Evolutionary conservation across 1,140 invertebrate species (phyloP).

Genomic region (Sesamia nonagrioides): DNA sequence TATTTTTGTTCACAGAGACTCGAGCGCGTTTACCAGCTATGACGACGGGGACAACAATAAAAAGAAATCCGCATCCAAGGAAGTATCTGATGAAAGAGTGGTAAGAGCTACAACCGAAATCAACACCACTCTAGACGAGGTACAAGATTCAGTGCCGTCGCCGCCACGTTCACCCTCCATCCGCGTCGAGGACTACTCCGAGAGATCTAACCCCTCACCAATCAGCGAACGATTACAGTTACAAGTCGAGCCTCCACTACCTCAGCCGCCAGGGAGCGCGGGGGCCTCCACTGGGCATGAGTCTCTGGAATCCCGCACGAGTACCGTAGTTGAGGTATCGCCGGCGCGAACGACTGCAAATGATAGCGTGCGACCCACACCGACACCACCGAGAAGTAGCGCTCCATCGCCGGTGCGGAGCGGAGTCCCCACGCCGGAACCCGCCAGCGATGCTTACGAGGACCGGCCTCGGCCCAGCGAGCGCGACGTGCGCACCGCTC

Average conservation of each 20-base stretch:
- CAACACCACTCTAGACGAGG: conserved; percentile 51
- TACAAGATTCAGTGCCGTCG: conserved; percentile 44
- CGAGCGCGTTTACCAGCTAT: conserved; percentile 66
- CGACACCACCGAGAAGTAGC: conserved; percentile 7
- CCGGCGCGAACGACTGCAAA: neutral
- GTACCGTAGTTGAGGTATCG: conserved; percentile 4
- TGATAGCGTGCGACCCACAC: neutral
- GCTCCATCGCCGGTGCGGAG: conserved; percentile 23
- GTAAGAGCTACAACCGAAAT: conserved; percentile 47
- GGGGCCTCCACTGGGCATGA: conserved; percentile 13
- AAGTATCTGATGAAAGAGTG: conserved; percentile 10
- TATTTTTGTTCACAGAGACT: conserved; percentile 72
- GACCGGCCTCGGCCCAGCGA: conserved; percentile 54
- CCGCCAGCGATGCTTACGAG: conserved; percentile 54
- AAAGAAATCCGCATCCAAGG: conserved; percentile 34
- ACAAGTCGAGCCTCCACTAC: conserved; percentile 28
- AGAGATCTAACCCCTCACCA: conserved; percentile 60
- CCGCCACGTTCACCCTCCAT: conserved; percentile 76
- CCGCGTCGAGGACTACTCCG: conserved; percentile 73
- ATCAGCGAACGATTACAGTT: conserved; percentile 36
- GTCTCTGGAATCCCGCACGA: conserved; percentile 32
- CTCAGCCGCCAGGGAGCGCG: neutral
- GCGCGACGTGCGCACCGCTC: conserved; percentile 76
- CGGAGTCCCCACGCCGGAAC: conserved; percentile 46
- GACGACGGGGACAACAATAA: conserved; percentile 54